Percentiles rank a stretch among this genome's conserved stretches.
phyloP scores from a whole-genome alignment of 2,113 vertebrate genomes.

The Gopherus evgoodei region DNA sequence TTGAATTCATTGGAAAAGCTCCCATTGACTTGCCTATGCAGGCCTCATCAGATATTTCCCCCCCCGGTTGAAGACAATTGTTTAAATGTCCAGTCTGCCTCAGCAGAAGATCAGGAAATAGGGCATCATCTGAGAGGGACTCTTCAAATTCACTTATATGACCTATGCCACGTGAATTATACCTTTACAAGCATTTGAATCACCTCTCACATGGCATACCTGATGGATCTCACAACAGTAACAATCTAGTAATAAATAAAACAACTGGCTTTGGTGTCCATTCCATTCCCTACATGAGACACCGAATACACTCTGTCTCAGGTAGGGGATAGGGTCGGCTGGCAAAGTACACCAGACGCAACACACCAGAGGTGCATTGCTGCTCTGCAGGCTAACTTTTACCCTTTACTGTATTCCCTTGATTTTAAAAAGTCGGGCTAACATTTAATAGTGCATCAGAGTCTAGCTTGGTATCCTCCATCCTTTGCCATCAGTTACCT shows the following conservation, averaged over 20 bases:
- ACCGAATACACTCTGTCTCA: slow-evolving; percentile 51
- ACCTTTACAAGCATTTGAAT: slow-evolving; percentile 8
- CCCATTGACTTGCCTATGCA: rapidly evolving
- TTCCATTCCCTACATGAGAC: slow-evolving; percentile 45
- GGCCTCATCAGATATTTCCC: rapidly evolving
- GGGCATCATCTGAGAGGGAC: not conserved
- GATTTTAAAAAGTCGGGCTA: slow-evolving; percentile 65
- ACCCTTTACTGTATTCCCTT: slow-evolving; percentile 67
- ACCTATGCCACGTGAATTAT: not conserved
- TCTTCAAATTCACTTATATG: not conserved
- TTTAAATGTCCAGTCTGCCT: not conserved
- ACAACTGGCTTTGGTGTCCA: not conserved
- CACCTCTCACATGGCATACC: slow-evolving; percentile 24
- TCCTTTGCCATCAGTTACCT: slow-evolving; percentile 73
- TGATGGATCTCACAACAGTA: slow-evolving; percentile 39
- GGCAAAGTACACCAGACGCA: not conserved
- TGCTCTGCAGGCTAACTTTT: slow-evolving; percentile 50
- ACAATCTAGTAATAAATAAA: slow-evolving; percentile 13
- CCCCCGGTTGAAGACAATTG: not conserved
- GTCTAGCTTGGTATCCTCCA: slow-evolving; percentile 66
- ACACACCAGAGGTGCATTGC: slow-evolving; percentile 20
- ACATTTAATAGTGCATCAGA: slow-evolving; percentile 74
- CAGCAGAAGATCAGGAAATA: not conserved
- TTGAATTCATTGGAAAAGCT: not conserved
- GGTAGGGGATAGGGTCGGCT: too few species aligned